Base-by-base conservation (phyloP, 2,113 vertebrate species). In the Ciconia stormi region DNA sequence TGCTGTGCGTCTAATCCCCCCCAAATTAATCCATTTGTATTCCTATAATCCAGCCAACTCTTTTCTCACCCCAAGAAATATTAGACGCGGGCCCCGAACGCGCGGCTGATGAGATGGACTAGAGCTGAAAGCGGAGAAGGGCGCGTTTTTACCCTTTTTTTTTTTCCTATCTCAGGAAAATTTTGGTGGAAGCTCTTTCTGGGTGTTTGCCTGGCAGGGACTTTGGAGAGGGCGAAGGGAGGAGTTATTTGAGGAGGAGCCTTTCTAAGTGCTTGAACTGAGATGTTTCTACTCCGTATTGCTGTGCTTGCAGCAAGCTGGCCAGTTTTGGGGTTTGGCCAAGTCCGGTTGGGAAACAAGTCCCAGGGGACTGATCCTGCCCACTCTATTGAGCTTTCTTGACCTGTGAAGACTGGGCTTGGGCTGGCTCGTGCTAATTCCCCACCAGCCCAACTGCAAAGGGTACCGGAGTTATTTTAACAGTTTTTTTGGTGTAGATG, bases 11-110 rank as follows among this genome's bases (percentile, higher is more conserved):
- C 97, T 96, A 97, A 98, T 97, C 96, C 96, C 93, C 85, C 92
- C 95, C 90, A 98, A 97, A 98, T 98, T 97, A 97, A 98, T 97
- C 97, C 96, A 98, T 98, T 98, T 98, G 97, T 97, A 98, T 98
- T 98, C 97, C 80, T 93, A 91, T 97, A 97, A 97, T 97, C 96
- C 95, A 97, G 87, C 85, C 84, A 95, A 70, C 81, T 95, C 79
- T 92, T 47, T 74, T 90, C 89, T 90, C 69, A 66, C 63, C 66
- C 93, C 34, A 62, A 80, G 71, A 95, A 96, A 95, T 95, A 89
- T 90, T 93, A 92, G 69, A 70, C 3, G 4, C 3, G 14, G 85
- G 87, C 77, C 79, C 87, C 42, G 21, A 40, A 34, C 1, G 7
- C 0, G 2, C 3, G 20, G 50, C 88, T 92, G 95, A 65, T 72